phyloP scores from a whole-genome alignment of 2,888 invertebrate genomes.

The Neoitamus cyanurus region DNA sequence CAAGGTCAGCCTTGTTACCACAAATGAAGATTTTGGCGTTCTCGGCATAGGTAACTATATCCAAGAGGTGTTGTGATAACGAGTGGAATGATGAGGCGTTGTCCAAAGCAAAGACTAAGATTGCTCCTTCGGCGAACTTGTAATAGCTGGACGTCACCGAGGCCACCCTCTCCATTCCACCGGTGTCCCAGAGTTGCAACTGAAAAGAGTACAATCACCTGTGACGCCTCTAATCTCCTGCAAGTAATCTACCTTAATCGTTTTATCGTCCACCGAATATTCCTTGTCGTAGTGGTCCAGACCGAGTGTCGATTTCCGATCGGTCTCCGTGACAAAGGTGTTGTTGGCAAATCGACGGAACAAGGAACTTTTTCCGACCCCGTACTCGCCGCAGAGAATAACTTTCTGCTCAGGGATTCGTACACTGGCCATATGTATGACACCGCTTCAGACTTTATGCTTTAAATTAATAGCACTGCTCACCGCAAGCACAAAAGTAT shows the following conservation, averaged over 20 bases:
- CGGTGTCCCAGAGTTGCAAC: constrained; percentile 96
- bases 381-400: constrained; percentile 94
- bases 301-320: constrained; percentile 88
- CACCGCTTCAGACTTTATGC: background rate
- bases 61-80: constrained; percentile 89
- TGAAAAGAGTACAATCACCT: constrained; percentile 62
- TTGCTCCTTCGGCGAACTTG: constrained; percentile 94
- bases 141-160: constrained; percentile 96
- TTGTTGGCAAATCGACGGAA: constrained; percentile 92
- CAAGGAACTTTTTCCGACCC: constrained; percentile 93
- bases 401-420: constrained; percentile 90
- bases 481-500: background rate
- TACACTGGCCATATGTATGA: constrained; percentile 78
- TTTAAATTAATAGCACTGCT: background rate
- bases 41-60: constrained; percentile 93
- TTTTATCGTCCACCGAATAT: constrained; percentile 79
- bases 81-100: constrained; percentile 93
- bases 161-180: constrained; percentile 95
- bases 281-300: constrained; percentile 90
- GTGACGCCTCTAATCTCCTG: background rate
- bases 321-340: constrained; percentile 84
- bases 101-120: constrained; percentile 90
- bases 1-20: constrained; percentile 90
- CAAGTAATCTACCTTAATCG: constrained; percentile 73
- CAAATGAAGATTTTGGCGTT: constrained; percentile 95